Base-by-base conservation (phyloP, 2,113 vertebrate species). In the Bufo bufo region DNA sequence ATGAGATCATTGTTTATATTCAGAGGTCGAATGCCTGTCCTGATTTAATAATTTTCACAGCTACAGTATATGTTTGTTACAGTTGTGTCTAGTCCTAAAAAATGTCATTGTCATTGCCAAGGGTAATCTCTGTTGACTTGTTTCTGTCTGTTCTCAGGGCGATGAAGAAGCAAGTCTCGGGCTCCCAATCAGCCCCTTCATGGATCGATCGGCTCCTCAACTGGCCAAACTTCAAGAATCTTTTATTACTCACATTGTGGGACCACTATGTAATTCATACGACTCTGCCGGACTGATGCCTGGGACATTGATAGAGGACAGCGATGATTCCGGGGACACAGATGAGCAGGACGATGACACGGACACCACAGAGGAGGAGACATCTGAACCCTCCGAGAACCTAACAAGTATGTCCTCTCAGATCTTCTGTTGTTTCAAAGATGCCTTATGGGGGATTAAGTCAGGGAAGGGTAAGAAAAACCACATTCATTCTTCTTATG, bases 241-340 rank as follows among this genome's bases (percentile, higher is more conserved):
- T 8, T 99, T 99, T 93, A 99, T 99, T 91, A 97, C 98, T 6
- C 98, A 99, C 93, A 99, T 99, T 2, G 98, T 99, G 91, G 97
- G 98, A 3, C 98, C 98, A 0, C 95, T 99, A 0, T 99, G 98
- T 89, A 96, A 97, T 91, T 99, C 97, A 33, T 99, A 99, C 6
- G 94, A 99, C 91, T 98, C 98, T 0, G 97, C 97, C 0, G 93
- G 96, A 65, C 95, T 99, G 63, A 97, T 99, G 92, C 98, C 98
- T 1, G 98, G 98, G 56, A 95, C 93, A 33, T 99, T 97, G 98
- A 94, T 97, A 87, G 97, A 98, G 33, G 91, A 92, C 54, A 92
- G 91, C 0, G 95, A 96, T 65, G 95, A 94, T n/a, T 96, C 95
- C 1, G 96, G 94, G 79, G 94, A 94, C 0, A 96, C 96, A 16